Conservation (phyloP, 2,888 invertebrate genomes). For the Cordilura impudica region DNA sequence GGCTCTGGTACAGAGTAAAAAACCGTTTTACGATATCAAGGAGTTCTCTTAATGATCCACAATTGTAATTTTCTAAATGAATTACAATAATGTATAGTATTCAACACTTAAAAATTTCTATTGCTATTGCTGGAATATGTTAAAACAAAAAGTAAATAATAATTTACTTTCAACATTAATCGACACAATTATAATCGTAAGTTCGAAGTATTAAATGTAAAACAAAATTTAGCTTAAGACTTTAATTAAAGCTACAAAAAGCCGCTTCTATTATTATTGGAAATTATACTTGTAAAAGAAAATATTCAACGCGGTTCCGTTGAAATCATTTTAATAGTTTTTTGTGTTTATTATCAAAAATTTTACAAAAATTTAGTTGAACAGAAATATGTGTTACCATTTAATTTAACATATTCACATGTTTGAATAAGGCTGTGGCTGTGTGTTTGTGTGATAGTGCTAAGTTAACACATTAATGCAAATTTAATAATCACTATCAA, state of each 20-base stretch:
- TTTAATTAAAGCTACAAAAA: constrained; percentile 40
- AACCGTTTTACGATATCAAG: no score
- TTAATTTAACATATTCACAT: constrained; percentile 22
- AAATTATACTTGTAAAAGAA: constrained; percentile 32
- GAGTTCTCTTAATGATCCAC: no score
- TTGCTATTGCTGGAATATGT: no score
- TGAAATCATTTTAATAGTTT: background rate
- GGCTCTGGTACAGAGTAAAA: no score
- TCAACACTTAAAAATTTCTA: no score
- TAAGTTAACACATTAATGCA: constrained; percentile 61
- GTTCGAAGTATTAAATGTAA: no score
- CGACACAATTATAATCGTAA: no score
- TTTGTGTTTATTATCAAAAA: constrained; percentile 17
- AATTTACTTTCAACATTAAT: no score
- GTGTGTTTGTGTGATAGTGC: constrained; percentile 24
- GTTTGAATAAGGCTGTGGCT: constrained; percentile 1
- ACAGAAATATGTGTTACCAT: constrained; percentile 15
- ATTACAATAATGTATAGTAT: no score
- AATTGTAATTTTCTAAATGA: no score
- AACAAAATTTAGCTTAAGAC: constrained; percentile 19
- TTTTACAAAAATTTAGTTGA: constrained; percentile 34
- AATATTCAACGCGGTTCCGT: constrained; percentile 32
- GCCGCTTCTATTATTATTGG: constrained; percentile 55
- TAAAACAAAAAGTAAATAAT: no score
- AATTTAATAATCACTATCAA: constrained; percentile 60